These are phyloP conservation scores for Morpho achilles DNA, from an alignment of 2,888 invertebrate genomes.

Conservation along the genomic window DNA sequence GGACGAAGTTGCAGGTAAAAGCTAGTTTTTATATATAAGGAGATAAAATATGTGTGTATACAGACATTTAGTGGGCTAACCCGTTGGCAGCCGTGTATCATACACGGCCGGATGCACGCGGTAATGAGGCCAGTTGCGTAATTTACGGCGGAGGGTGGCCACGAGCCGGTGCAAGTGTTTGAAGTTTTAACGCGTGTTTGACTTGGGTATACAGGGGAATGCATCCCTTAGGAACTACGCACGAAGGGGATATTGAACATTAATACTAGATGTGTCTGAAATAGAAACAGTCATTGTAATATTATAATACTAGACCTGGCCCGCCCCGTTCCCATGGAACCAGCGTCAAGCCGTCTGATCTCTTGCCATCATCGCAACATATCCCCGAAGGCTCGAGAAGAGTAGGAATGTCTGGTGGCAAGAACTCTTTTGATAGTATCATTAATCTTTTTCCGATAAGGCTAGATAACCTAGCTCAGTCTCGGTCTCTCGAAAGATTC, in stretches of 20 bases:
- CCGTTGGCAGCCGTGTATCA: constrained; percentile 9
- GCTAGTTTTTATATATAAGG: too few species aligned
- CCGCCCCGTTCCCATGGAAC: too few species aligned
- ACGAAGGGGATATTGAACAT: constrained; percentile 9
- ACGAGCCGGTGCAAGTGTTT: constrained; percentile 66
- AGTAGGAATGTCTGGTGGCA: too few species aligned
- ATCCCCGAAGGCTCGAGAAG: too few species aligned
- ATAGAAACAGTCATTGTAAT: not conserved
- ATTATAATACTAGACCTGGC: too few species aligned
- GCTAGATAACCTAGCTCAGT: too few species aligned
- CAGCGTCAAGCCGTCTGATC: too few species aligned
- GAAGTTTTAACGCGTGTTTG: constrained; percentile 70
- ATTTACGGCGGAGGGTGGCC: constrained; percentile 54
- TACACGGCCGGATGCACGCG: constrained; percentile 13
- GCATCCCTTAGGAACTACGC: constrained; percentile 8
- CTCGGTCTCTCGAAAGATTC: too few species aligned
- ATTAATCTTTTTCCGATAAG: too few species aligned
- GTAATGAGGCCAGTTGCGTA: constrained; percentile 52
- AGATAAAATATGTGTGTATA: not conserved
- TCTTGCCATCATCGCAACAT: too few species aligned
- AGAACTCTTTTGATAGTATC: too few species aligned
- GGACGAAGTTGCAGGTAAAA: too few species aligned
- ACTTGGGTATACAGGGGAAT: constrained; percentile 36
- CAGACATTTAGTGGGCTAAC: constrained; percentile 7
- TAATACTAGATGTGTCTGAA: not conserved